Percentiles rank a stretch among this genome's conserved stretches.
Conservation (phyloP, 2,888 invertebrate species). For the Parnassius smintheus region DNA sequence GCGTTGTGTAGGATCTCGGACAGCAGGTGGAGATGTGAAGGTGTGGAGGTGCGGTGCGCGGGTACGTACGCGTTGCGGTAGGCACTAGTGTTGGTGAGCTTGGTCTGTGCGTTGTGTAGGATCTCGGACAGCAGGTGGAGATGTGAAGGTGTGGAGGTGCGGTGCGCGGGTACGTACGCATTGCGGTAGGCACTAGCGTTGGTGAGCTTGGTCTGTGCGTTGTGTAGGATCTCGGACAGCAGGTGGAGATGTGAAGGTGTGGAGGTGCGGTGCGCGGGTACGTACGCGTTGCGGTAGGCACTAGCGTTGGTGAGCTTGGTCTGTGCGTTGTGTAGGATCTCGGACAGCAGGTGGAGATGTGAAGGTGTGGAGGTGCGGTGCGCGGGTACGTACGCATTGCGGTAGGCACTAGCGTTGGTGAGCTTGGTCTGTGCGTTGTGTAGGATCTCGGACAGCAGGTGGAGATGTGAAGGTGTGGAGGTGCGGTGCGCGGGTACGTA, state of each 20-base stretch:
- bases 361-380: too few species aligned
- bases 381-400: constrained; percentile 84
- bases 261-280: constrained; percentile 27
- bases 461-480: constrained; percentile 87
- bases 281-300: too few species aligned
- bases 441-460: constrained; percentile 70
- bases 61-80: constrained; percentile 84
- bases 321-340: background rate
- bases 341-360: too few species aligned
- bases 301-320: background rate
- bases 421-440: constrained; percentile 48
- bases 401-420: background rate
- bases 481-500: too few species aligned
- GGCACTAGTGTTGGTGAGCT: background rate
- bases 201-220: constrained; percentile 95
- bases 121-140: constrained; percentile 87
- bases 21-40: too few species aligned
- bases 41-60: background rate
- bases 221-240: constrained; percentile 84
- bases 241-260: constrained; percentile 88
- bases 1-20: background rate
- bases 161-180: constrained; percentile 83
- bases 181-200: constrained; percentile 93
- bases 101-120: constrained; percentile 48
- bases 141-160: background rate